These are phyloP conservation scores for Charadrius vociferus DNA, from an alignment of 2,113 vertebrate species.

Conservation along the genomic window DNA sequence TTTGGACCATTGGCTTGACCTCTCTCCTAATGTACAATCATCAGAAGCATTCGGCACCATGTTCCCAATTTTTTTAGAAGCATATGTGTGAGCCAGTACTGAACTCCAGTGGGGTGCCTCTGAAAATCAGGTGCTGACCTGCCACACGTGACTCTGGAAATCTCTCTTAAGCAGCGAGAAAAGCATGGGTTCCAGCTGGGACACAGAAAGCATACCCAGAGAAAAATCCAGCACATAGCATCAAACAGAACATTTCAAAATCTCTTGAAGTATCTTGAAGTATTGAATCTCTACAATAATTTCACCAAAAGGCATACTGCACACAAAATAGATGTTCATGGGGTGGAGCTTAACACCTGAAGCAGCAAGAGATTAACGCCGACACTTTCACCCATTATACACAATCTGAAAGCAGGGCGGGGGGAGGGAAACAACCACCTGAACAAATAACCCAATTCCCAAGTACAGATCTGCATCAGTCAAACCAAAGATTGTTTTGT, in stretches of 20 bases:
- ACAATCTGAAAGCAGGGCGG: not conserved
- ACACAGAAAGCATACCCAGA: not conserved
- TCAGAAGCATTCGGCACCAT: not conserved
- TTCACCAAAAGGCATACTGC: not conserved
- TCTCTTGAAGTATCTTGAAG: not conserved
- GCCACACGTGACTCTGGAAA: not conserved
- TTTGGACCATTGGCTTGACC: not conserved
- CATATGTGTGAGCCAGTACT: not conserved
- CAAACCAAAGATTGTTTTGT: constrained; percentile 18
- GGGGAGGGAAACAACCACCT: not conserved
- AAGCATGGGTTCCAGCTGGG: not conserved
- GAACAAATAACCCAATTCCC: not conserved
- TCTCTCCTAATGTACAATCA: not conserved
- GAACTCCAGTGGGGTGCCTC: not conserved
- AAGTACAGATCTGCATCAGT: not conserved
- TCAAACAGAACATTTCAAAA: not conserved
- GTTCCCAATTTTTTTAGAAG: not conserved
- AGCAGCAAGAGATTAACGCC: not conserved
- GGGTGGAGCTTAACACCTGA: not conserved
- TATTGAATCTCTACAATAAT: not conserved
- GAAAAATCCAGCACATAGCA: not conserved
- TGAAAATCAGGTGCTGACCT: not conserved
- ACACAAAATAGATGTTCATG: not conserved
- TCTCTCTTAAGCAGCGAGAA: not conserved
- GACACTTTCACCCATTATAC: not conserved